Conservation (phyloP, 2,888 invertebrate species). For the Lepetodrilus schrolli region DNA sequence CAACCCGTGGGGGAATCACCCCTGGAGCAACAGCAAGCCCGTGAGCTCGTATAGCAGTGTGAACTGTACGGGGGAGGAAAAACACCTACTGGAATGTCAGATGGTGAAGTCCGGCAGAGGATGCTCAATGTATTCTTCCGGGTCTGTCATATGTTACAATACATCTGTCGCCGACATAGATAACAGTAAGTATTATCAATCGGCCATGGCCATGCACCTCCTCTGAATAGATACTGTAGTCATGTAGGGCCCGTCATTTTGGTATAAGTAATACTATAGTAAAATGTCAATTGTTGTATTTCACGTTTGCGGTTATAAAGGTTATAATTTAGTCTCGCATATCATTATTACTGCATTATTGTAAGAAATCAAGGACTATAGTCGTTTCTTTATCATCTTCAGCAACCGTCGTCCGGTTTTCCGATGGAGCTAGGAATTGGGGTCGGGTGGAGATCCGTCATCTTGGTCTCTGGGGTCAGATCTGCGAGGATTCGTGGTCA, state of each 20-base stretch:
- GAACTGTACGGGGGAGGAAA: slow-evolving; percentile 37
- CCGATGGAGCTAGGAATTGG: slow-evolving; percentile 34
- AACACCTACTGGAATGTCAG: slow-evolving; percentile 31
- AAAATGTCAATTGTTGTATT: too few relatives aligned
- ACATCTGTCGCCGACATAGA: slow-evolving; percentile 44
- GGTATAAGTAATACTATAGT: too few relatives aligned
- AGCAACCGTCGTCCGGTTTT: slow-evolving; percentile 43
- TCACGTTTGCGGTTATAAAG: too few relatives aligned
- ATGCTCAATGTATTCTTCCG: slow-evolving; percentile 8
- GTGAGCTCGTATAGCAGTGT: slow-evolving; percentile 16
- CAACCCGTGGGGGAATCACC: not conserved
- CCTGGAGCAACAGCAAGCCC: not conserved
- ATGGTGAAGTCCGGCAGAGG: not conserved
- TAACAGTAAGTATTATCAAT: slow-evolving; percentile 53
- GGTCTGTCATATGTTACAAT: slow-evolving; percentile 56
- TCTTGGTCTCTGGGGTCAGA: slow-evolving; percentile 54
- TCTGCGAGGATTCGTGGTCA: slow-evolving; percentile 54
- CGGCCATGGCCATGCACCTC: too few relatives aligned
- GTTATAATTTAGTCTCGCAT: too few relatives aligned
- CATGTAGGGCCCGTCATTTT: too few relatives aligned
- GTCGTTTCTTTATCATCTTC: slow-evolving; percentile 13
- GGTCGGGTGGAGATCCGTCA: slow-evolving; percentile 39
- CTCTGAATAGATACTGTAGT: too few relatives aligned
- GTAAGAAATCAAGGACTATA: too few relatives aligned
- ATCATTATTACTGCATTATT: too few relatives aligned